Percentiles rank a stretch among this genome's conserved stretches.
Evolutionary conservation across 2,113 vertebrate species (phyloP).

Genomic region (Alouatta palliata): DNA sequence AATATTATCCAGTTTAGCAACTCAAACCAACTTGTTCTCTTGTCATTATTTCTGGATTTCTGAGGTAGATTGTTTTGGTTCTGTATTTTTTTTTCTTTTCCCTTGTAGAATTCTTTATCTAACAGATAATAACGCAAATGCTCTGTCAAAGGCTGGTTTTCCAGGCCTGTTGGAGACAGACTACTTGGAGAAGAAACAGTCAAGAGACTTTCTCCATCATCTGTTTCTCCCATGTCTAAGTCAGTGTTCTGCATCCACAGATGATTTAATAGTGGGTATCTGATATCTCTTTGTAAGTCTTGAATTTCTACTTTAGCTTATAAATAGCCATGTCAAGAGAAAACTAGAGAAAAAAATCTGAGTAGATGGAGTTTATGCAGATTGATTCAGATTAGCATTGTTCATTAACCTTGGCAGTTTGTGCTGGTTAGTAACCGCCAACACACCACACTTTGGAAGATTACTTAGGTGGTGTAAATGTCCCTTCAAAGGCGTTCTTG

Average conservation of each 20-base stretch:
- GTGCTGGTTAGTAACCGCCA: conserved; percentile 44
- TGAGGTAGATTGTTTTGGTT: conserved; percentile 23
- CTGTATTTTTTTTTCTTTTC: background rate
- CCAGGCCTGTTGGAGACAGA: background rate
- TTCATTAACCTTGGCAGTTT: conserved; percentile 58
- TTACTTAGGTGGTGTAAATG: conserved; percentile 58
- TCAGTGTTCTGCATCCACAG: background rate
- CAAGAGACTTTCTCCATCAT: background rate
- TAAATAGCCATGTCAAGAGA: conserved; percentile 48
- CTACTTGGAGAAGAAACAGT: background rate
- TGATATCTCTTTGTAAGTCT: conserved; percentile 9
- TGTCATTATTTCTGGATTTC: background rate
- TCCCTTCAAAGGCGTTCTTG: conserved; percentile 65
- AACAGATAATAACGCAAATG: background rate
- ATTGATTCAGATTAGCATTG: conserved; percentile 45
- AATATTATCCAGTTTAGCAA: background rate
- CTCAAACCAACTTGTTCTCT: background rate
- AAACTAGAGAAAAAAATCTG: background rate
- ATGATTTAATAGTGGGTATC: background rate
- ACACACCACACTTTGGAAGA: conserved; percentile 26
- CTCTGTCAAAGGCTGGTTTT: conserved; percentile 24
- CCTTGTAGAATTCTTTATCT: background rate
- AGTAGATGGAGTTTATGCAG: conserved; percentile 38
- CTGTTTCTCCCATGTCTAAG: background rate
- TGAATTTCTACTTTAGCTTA: background rate